Evolutionary conservation across 2,797 vertebrate genomes (phyloP).

Genomic region (Helostoma temminkii): DNA sequence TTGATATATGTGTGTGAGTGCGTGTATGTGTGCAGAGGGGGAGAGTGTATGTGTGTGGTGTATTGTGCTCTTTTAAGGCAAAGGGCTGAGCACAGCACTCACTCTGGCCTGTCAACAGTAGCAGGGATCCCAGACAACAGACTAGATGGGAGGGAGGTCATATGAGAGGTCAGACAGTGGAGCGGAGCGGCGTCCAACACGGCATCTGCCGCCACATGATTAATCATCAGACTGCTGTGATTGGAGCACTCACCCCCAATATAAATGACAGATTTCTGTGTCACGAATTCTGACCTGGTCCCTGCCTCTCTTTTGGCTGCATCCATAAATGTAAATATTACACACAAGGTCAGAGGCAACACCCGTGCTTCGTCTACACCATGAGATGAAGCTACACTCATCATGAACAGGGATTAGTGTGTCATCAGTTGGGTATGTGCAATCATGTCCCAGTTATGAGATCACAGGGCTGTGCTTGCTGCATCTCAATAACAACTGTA

Average conservation of each 20-base stretch:
- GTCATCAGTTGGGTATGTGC: conserved; percentile 81
- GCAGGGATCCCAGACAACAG: conserved; percentile 52
- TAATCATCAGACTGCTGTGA: conserved; percentile 47
- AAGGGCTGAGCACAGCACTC: conserved; percentile 49
- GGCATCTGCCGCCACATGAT: conserved; percentile 12
- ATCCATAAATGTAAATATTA: conserved; percentile 71
- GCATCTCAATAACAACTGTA: conserved; percentile 73
- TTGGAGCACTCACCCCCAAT: conserved; percentile 37
- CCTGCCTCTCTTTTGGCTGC: conserved; percentile 41
- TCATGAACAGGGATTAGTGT: conserved; percentile 75
- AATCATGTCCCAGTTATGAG: conserved; percentile 80
- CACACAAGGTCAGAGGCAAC: conserved; percentile 72
- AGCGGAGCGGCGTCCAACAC: conserved; percentile 17
- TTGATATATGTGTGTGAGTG: conserved; percentile 33
- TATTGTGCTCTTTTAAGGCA: conserved; percentile 45
- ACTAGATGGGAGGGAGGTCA: conserved; percentile 56
- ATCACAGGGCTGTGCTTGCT: conserved; percentile 79
- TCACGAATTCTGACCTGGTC: conserved; percentile 40
- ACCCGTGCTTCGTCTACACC: conserved; percentile 71
- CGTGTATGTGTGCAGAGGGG: conserved; percentile 11
- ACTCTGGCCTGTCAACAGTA: conserved; percentile 70
- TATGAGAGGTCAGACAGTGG: conserved; percentile 40
- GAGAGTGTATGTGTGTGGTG: conserved; percentile 13
- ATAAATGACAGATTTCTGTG: conserved; percentile 61
- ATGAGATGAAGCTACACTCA: conserved; percentile 65